A percentile compares a stretch with the other conserved stretches of the same genome.
Evolutionary conservation across 2,888 invertebrate genomes (phyloP).

Genomic region (Dioctria linearis): DNA sequence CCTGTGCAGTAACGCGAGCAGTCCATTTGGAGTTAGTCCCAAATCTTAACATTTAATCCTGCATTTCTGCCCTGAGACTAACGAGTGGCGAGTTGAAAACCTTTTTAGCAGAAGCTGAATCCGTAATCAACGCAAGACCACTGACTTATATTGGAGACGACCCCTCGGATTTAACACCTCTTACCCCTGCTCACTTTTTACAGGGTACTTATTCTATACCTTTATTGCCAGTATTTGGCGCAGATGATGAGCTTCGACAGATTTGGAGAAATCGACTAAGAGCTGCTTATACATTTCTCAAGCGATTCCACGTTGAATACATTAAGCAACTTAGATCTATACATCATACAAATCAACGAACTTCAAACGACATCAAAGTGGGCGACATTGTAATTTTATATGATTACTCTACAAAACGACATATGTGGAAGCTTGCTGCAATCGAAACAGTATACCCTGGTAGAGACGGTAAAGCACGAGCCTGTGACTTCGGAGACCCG

Average conservation of each 20-base stretch:
- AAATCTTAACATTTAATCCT: no score
- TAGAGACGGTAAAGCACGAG: no score
- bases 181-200: neutral
- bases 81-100: neutral
- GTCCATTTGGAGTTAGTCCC: no score
- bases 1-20: no score
- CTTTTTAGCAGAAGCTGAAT: neutral
- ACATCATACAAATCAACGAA: no score
- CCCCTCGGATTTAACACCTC: neutral
- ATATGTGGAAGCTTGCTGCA: no score
- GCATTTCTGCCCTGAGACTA: neutral
- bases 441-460: no score
- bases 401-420: no score
- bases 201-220: neutral
- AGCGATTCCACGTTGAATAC: neutral
- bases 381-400: no score
- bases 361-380: no score
- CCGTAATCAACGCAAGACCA: neutral
- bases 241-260: conserved; percentile 1
- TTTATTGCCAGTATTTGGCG: neutral
- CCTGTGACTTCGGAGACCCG: no score
- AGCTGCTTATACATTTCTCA: neutral
- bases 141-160: neutral
- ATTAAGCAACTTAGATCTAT: neutral
- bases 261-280: neutral